phyloP scores from a whole-genome alignment of 2,797 vertebrate genomes.

The Halcyon leucocephala region DNA sequence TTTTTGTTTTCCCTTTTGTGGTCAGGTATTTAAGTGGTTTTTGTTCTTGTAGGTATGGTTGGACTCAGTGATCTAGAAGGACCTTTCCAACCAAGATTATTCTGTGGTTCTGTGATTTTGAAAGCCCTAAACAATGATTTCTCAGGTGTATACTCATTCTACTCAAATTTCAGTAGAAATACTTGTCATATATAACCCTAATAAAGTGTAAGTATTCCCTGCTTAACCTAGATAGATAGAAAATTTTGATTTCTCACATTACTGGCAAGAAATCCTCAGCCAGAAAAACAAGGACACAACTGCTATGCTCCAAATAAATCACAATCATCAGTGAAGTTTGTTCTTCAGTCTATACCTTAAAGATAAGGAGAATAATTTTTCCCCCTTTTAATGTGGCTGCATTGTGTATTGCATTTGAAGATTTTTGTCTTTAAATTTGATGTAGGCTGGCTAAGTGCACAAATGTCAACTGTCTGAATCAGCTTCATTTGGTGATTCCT shows the following conservation, averaged over 20 bases:
- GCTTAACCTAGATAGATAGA: not conserved
- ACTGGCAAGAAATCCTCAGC: not conserved
- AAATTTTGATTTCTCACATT: not conserved
- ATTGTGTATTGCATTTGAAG: not conserved
- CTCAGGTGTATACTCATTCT: not conserved
- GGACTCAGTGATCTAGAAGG: too few relatives aligned
- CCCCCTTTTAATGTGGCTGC: not conserved
- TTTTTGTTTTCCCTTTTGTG: too few relatives aligned
- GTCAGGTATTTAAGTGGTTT: too few relatives aligned
- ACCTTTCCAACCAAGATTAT: too few relatives aligned
- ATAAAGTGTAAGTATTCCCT: not conserved
- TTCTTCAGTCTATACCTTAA: not conserved
- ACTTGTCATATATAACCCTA: not conserved
- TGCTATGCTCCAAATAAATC: not conserved
- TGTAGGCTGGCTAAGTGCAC: not conserved
- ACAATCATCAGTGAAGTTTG: not conserved
- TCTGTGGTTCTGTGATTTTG: not conserved
- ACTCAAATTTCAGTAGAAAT: not conserved
- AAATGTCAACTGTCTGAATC: accelerated
- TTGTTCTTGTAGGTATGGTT: too few relatives aligned
- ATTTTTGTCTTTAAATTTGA: not conserved
- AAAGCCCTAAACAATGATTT: not conserved
- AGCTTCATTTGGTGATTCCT: not conserved
- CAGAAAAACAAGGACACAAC: not conserved
- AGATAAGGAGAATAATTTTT: not conserved